phyloP scores from a whole-genome alignment of 2,888 invertebrate species.

The Theretra japonica region DNA sequence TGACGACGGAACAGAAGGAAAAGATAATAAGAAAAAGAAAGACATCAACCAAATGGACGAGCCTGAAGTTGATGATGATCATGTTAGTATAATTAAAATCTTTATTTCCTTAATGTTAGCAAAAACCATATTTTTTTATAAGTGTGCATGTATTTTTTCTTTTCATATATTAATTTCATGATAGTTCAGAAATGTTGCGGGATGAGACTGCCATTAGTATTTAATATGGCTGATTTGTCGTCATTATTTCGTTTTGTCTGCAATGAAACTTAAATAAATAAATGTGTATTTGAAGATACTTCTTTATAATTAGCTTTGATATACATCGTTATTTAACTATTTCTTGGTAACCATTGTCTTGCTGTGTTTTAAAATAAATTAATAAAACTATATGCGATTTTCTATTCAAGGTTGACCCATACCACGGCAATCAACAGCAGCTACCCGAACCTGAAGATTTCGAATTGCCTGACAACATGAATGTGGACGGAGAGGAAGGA shows the following conservation, averaged over 20 bases:
- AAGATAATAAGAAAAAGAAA: constrained; percentile 85
- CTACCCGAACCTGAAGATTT: constrained; percentile 93
- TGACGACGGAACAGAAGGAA: constrained; percentile 82
- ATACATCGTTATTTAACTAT: too few relatives aligned
- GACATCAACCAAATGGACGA: constrained; percentile 95
- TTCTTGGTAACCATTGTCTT: not conserved
- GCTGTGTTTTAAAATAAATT: not conserved
- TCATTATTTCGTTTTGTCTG: too few relatives aligned
- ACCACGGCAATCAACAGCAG: constrained; percentile 91
- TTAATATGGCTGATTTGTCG: too few relatives aligned
- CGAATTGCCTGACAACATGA: constrained; percentile 94
- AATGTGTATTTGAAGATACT: too few relatives aligned
- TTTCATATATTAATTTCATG: too few relatives aligned
- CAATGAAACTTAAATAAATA: too few relatives aligned
- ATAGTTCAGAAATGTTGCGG: too few relatives aligned
- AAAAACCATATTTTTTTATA: too few relatives aligned
- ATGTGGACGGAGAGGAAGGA: constrained; percentile 89
- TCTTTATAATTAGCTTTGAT: too few relatives aligned
- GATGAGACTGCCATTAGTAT: too few relatives aligned
- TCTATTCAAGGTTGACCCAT: constrained; percentile 86
- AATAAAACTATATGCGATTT: not conserved
- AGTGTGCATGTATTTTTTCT: too few relatives aligned
- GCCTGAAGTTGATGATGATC: constrained; percentile 91
- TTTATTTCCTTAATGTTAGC: not conserved
- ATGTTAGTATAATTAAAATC: constrained; percentile 69